Evolutionary conservation across 1,140 invertebrate genomes (phyloP).

Genomic region (Proctacanthus coquilletti): DNA sequence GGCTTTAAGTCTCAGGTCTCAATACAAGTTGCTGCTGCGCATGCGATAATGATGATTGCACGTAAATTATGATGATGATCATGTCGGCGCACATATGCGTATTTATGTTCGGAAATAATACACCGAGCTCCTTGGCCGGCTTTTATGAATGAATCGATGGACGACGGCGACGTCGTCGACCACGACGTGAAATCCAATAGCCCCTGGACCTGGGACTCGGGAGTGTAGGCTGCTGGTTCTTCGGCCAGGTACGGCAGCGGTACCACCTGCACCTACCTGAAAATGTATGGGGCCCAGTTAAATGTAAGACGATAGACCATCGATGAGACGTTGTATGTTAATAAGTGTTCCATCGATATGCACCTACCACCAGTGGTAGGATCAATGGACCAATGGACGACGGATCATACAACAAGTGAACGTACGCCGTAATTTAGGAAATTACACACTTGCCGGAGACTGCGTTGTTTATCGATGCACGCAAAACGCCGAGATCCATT

Average conservation of each 20-base stretch:
- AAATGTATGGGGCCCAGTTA: neutral
- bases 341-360: neutral
- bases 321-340: neutral
- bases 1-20: too few species aligned
- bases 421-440: conserved; percentile 1
- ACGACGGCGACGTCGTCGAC: neutral
- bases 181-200: neutral
- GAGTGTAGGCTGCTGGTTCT: too few species aligned
- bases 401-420: too few species aligned
- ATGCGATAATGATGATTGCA: conserved; percentile 2
- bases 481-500: too few species aligned
- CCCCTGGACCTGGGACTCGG: too few species aligned
- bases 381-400: neutral
- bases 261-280: neutral
- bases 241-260: neutral
- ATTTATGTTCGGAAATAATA: neutral
- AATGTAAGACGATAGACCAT: neutral
- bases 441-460: conserved; percentile 1
- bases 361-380: neutral
- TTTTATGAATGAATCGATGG: neutral
- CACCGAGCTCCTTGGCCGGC: neutral
- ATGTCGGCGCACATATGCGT: neutral
- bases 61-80: conserved; percentile 2
- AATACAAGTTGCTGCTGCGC: too few species aligned
- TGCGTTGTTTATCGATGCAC: too few species aligned